phyloP scores from a whole-genome alignment of 2,888 invertebrate genomes.

The Volucella inanis region DNA sequence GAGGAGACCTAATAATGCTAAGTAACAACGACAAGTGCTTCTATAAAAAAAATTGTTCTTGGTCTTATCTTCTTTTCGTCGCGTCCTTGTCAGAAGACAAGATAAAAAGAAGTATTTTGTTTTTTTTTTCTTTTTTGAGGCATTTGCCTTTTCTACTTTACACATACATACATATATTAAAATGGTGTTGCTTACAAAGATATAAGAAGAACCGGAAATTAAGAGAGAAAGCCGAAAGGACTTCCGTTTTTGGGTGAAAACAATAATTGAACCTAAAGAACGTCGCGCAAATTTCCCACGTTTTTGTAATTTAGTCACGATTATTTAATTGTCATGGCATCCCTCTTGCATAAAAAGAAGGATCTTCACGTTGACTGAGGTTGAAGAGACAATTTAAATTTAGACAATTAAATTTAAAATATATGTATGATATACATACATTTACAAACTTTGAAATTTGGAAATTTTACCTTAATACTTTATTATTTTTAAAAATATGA shows the following conservation, averaged over 20 bases:
- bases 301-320: constrained; percentile 61
- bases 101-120: constrained; percentile 1
- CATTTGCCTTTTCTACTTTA: neutral
- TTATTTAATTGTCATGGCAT: constrained; percentile 67
- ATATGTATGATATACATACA: too few relatives aligned
- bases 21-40: constrained; percentile 64
- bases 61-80: constrained; percentile 20
- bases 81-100: constrained; percentile 14
- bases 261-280: constrained; percentile 5
- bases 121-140: neutral
- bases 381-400: too few relatives aligned
- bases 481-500: too few relatives aligned
- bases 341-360: constrained; percentile 11
- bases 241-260: constrained; percentile 39
- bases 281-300: constrained; percentile 9
- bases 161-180: constrained; percentile 14
- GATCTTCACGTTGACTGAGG: too few relatives aligned
- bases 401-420: too few relatives aligned
- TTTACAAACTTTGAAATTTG: too few relatives aligned
- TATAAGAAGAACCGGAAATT: constrained; percentile 59
- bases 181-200: constrained; percentile 28
- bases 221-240: constrained; percentile 61
- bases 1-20: constrained; percentile 59
- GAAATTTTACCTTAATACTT: too few relatives aligned
- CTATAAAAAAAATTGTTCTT: constrained; percentile 44